Conservation (phyloP, 53 echinoderm and acorn worm genomes). For the Henricia sp. region DNA sequence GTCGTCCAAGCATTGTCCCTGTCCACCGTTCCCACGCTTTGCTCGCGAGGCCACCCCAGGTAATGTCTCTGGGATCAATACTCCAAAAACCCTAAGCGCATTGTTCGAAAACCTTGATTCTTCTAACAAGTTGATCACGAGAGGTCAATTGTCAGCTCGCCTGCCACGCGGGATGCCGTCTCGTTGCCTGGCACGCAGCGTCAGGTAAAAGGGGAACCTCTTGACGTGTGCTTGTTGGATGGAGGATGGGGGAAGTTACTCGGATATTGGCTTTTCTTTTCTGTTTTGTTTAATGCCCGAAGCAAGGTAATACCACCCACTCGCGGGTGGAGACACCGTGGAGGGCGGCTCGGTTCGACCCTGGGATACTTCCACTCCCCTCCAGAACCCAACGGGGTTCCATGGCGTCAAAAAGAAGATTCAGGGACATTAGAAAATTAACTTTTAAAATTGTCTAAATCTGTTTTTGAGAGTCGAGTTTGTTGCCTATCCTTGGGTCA, state of each 20-base stretch:
- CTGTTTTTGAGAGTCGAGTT: too few species aligned
- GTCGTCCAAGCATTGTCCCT: constrained; percentile 5
- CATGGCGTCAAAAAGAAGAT: too few species aligned
- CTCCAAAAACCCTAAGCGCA: neutral
- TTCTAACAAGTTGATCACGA: neutral
- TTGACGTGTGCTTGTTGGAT: too few species aligned
- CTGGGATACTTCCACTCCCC: constrained; percentile 1
- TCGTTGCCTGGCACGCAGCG: too few species aligned
- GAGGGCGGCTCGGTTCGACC: neutral
- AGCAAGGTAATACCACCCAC: constrained; percentile 38
- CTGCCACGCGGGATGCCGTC: neutral
- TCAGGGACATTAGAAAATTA: neutral
- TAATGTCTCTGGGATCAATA: constrained; percentile 31
- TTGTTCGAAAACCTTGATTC: constrained; percentile 54
- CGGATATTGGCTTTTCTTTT: neutral
- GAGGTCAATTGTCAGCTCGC: constrained; percentile 1
- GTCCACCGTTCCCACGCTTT: constrained; percentile 37
- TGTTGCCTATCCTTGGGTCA: too few species aligned
- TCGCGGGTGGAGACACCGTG: neutral
- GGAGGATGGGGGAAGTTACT: neutral
- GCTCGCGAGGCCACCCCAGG: constrained; percentile 9
- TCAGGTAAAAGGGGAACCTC: too few species aligned
- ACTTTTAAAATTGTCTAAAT: neutral
- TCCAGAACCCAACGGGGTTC: neutral
- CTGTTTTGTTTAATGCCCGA: neutral